Conservation (phyloP, 1,140 invertebrate species). For the Neodiprion lecontei region DNA sequence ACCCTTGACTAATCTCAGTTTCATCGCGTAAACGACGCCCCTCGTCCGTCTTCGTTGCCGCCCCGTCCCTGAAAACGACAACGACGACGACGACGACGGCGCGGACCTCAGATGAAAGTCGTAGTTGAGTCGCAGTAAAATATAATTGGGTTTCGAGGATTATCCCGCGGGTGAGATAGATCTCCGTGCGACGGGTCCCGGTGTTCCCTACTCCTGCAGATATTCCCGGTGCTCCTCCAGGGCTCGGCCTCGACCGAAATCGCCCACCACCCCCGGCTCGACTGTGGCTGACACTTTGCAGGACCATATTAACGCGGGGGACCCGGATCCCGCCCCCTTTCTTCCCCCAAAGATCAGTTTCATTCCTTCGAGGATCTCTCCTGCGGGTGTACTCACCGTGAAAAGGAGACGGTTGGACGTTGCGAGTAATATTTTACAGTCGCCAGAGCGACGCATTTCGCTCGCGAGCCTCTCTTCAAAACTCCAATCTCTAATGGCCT, state of each 20-base stretch:
- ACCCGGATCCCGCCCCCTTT: not conserved
- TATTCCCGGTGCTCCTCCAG: not conserved
- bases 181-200: constrained; percentile 51
- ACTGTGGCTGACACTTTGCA: not conserved
- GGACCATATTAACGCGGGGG: not conserved
- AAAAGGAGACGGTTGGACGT: not conserved
- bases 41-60: constrained; percentile 57
- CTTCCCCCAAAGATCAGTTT: not conserved
- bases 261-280: not conserved
- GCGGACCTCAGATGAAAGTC: constrained; percentile 51
- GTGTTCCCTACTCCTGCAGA: constrained; percentile 33
- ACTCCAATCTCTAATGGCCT: constrained; percentile 7
- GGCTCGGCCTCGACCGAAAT: not conserved
- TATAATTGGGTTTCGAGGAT: constrained; percentile 63
- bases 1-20: constrained; percentile 62
- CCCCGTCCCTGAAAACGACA: constrained; percentile 38
- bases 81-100: constrained; percentile 31
- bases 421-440: constrained; percentile 1
- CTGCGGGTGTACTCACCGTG: not conserved
- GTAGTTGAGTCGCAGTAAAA: constrained; percentile 61
- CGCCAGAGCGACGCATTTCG: not conserved
- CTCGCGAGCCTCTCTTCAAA: not conserved
- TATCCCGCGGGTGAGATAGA: constrained; percentile 54
- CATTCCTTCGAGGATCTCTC: not conserved
- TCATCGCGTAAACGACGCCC: constrained; percentile 59